Base-by-base conservation (phyloP, 2,113 vertebrate genomes). In the Oxyura jamaicensis region DNA sequence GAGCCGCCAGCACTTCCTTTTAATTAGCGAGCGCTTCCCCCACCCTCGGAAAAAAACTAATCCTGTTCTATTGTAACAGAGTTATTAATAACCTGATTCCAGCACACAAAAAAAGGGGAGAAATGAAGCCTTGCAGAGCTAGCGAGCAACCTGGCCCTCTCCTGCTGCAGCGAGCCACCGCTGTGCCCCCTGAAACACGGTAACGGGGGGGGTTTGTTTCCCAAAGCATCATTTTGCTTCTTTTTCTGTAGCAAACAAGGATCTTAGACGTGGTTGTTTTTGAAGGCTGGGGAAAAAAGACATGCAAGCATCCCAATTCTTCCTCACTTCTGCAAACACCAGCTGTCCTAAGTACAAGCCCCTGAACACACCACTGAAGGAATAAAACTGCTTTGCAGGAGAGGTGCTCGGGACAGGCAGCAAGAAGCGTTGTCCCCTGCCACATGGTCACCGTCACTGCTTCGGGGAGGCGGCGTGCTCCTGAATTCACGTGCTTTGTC, bases 71-170 rank as follows among this genome's bases (percentile, higher is more conserved):
- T 93, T 96, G 94, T 85, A 91, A 90, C 93, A 9, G 65, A 50
- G 90, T 94, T 96, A 97, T 96, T 96, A 97, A 94, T 93, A 96
- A 95, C 89, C 67, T 66, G n/a, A 44, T 58, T 81, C 63, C 26
- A 86, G 82, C 39, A 63, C 74, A 50, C 59, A 15, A n/a, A 81
- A 81, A 79, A 42, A 88, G n/a, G 46, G 67, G 21, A 4, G 28
- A 18, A 82, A 86, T n/a, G 63, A 71, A 95, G 74, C 35, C 55
- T 4, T 41, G 3, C 83, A 69, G 82, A 86, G 86, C 35, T 60
- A 22, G 35, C 6, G 84, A 80, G 52, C 33, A 26, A 53, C 39
- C 53, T 59, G 3, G 0, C 29, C 58, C 65, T 78, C 77, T 87
- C 72, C 53, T 15, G 33, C 11, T 50, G 46, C 44, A 71, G 65